Evolutionary conservation across 2,797 vertebrate species (phyloP).

Genomic region (Hybognathus amarus): DNA sequence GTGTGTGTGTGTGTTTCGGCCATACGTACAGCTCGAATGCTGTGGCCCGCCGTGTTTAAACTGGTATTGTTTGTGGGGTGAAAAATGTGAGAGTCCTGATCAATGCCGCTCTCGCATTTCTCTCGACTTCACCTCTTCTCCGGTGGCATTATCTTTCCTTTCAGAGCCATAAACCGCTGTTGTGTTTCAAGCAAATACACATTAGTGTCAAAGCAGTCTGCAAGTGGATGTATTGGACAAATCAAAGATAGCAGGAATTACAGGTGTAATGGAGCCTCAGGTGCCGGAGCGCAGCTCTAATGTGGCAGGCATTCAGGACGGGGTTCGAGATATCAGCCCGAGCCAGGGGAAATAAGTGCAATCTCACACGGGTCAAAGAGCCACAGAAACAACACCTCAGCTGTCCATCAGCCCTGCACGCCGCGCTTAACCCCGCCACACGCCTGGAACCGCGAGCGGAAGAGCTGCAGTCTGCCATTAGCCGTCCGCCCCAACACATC

Average conservation of each 20-base stretch:
- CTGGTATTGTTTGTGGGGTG: not conserved
- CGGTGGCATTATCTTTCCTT: slow-evolving; percentile 57
- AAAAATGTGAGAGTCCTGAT: not conserved
- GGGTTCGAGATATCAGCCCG: slow-evolving; percentile 72
- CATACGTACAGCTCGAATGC: not conserved
- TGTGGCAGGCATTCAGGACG: too few relatives aligned
- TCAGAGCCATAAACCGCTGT: slow-evolving; percentile 71
- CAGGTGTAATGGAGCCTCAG: slow-evolving; percentile 67
- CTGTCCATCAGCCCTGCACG: slow-evolving; percentile 69
- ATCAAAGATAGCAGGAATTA: slow-evolving; percentile 68
- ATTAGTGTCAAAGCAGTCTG: slow-evolving; percentile 75
- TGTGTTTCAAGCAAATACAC: slow-evolving; percentile 70
- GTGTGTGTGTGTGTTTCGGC: too few relatives aligned
- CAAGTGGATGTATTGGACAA: slow-evolving; percentile 76
- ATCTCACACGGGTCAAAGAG: slow-evolving; percentile 79
- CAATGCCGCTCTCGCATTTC: not conserved
- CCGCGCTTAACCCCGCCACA: slow-evolving; percentile 74
- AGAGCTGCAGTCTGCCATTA: slow-evolving; percentile 11
- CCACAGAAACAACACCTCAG: slow-evolving; percentile 77
- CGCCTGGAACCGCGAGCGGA: not conserved
- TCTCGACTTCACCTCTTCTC: not conserved
- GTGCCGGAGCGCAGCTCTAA: slow-evolving; percentile 72
- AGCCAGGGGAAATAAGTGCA: slow-evolving; percentile 83
- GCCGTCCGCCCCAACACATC: slow-evolving; percentile 35
- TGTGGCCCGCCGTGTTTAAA: not conserved